phyloP scores from a whole-genome alignment of 2,888 invertebrate genomes.

The Notocelia uddmanniana region DNA sequence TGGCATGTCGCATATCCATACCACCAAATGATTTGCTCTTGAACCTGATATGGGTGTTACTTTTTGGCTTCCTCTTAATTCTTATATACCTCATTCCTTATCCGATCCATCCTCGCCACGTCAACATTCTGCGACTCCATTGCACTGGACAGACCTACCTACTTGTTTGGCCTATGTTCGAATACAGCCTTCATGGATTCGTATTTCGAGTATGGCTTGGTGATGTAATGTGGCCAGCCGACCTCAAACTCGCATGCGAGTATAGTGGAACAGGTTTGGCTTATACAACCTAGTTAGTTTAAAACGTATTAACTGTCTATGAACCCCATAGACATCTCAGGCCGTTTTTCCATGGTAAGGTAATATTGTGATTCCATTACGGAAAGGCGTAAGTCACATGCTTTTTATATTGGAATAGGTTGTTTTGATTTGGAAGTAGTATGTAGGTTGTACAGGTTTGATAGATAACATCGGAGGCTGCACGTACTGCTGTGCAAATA shows the following conservation, averaged over 20 bases:
- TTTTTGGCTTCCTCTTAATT: no score
- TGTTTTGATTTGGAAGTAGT: not conserved
- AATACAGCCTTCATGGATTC: constrained; percentile 47
- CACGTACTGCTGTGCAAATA: constrained; percentile 33
- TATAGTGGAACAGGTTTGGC: constrained; percentile 57
- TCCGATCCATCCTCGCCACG: no score
- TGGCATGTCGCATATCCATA: no score
- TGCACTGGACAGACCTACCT: no score
- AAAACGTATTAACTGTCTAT: constrained; percentile 22
- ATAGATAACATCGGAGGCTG: constrained; percentile 38
- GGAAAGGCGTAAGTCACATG: not conserved
- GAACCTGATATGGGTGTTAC: no score
- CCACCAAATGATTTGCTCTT: no score
- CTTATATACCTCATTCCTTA: no score
- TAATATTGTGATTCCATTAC: not conserved
- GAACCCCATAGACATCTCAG: not conserved
- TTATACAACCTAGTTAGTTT: not conserved
- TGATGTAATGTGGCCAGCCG: constrained; percentile 68
- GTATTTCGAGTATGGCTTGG: constrained; percentile 48
- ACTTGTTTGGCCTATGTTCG: constrained; percentile 32
- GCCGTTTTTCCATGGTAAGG: constrained; percentile 1
- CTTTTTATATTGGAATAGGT: constrained; percentile 21
- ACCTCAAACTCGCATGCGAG: constrained; percentile 63
- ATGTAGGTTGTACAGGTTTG: constrained; percentile 41
- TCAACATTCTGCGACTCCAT: no score